Evolutionary conservation across 2,888 invertebrate species (phyloP).

Genomic region (Prosapia bicincta): DNA sequence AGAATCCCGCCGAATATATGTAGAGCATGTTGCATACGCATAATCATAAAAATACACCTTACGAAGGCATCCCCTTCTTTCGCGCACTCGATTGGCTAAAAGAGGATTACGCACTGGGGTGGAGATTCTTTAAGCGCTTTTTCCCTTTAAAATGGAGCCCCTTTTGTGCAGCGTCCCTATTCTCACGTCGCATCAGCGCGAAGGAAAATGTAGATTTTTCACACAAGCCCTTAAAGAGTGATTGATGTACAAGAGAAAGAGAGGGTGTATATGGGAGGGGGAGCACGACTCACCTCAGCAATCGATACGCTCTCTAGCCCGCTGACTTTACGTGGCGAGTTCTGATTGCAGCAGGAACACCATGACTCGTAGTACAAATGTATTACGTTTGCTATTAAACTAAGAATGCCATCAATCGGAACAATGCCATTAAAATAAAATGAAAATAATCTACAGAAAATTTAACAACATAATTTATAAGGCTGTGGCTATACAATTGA

Average conservation of each 20-base stretch:
- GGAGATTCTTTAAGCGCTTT: not conserved
- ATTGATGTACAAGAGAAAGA: constrained; percentile 10
- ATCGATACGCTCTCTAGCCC: not conserved
- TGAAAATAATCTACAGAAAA: no score
- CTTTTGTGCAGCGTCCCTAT: not conserved
- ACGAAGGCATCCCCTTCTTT: not conserved
- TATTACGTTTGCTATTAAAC: no score
- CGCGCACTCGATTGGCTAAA: not conserved
- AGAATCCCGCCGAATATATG: no score
- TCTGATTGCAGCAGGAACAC: no score
- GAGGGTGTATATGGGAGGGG: not conserved
- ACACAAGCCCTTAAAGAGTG: constrained; percentile 30
- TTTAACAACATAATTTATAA: no score
- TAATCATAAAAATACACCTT: not conserved
- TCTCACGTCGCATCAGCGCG: constrained; percentile 8
- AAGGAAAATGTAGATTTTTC: constrained; percentile 31
- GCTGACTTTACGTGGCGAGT: not conserved
- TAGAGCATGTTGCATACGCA: not conserved
- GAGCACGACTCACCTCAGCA: not conserved
- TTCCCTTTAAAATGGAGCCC: not conserved
- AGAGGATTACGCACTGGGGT: not conserved
- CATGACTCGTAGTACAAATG: no score
- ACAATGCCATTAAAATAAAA: no score
- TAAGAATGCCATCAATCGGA: no score
- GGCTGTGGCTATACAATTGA: no score